Evolutionary conservation across 1,140 invertebrate species (phyloP).

Genomic region (Drosophila sp.): DNA sequence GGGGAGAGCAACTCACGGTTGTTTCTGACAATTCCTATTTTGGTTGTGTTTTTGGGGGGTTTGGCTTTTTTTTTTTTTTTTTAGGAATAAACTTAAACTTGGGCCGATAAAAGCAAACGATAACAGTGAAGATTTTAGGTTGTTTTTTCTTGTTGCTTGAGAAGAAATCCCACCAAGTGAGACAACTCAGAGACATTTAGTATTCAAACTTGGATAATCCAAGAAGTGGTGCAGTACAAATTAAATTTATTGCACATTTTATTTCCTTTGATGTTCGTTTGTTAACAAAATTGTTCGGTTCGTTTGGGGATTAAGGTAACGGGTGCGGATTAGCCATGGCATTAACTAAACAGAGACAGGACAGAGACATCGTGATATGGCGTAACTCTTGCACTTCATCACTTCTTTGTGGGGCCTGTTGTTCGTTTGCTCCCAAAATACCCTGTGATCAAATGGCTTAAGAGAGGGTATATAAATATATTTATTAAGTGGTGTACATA

Average conservation of each 20-base stretch:
- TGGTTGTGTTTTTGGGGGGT: slow-evolving; percentile 19
- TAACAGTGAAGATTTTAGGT: slow-evolving; percentile 48
- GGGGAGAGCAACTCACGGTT: slow-evolving; percentile 36
- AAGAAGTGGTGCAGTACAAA: slow-evolving; percentile 55
- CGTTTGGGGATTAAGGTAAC: slow-evolving; percentile 71
- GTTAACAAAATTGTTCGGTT: slow-evolving; percentile 74
- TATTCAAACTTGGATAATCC: slow-evolving; percentile 41
- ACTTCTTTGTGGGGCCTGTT: slow-evolving; percentile 27
- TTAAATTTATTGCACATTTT: slow-evolving; percentile 82
- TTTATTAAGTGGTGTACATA: no score
- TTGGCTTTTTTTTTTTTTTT: slow-evolving; percentile 39
- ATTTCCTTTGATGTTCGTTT: slow-evolving; percentile 82
- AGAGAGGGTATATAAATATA: background rate
- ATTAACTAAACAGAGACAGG: slow-evolving; percentile 70
- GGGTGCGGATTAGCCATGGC: slow-evolving; percentile 74
- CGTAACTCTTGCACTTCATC: slow-evolving; percentile 80
- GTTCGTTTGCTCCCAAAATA: background rate
- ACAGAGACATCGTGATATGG: slow-evolving; percentile 68
- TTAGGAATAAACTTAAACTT: slow-evolving; percentile 54
- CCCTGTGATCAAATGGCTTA: background rate
- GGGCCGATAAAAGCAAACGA: slow-evolving; percentile 67
- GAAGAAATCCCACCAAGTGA: background rate
- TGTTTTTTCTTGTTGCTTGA: slow-evolving; percentile 30
- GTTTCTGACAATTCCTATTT: slow-evolving; percentile 24
- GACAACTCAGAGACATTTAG: background rate